Evolutionary conservation across 2,888 invertebrate species (phyloP).

Genomic region (Phyto melanocephala): DNA sequence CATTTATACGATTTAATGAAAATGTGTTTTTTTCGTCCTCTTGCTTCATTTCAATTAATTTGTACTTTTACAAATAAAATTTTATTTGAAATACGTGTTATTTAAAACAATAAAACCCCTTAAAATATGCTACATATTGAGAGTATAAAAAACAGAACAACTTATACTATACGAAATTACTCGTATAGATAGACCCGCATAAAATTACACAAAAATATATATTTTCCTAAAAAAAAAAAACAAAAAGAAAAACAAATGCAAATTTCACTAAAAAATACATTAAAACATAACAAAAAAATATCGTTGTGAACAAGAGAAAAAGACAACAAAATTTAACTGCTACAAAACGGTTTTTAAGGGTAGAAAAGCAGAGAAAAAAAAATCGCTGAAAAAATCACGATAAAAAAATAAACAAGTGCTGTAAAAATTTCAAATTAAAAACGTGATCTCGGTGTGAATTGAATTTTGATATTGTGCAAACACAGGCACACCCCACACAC

Average conservation of each 20-base stretch:
- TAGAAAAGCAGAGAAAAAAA: conserved; percentile 25
- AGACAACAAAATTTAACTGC: conserved; percentile 13
- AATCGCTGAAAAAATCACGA: conserved; percentile 64
- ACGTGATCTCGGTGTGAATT: conserved; percentile 77
- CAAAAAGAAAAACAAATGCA: conserved; percentile 30
- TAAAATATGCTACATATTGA: conserved; percentile 31
- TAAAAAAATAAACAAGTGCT: conserved; percentile 75
- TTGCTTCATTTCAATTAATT: conserved; percentile 58
- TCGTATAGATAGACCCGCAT: background rate
- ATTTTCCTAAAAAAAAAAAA: background rate
- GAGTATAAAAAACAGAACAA: conserved; percentile 8
- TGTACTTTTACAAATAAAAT: conserved; percentile 53
- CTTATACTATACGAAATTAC: conserved; percentile 19
- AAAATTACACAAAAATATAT: conserved; percentile 15
- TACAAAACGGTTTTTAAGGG: conserved; percentile 33
- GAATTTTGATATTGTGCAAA: conserved; percentile 68
- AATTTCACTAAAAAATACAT: conserved; percentile 28
- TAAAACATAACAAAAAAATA: conserved; percentile 24
- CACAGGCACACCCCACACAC: conserved; percentile 44
- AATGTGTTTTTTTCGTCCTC: background rate
- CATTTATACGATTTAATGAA: conserved; percentile 9
- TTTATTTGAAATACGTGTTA: conserved; percentile 57
- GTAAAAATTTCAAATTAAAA: conserved; percentile 78
- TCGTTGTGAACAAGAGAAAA: background rate
- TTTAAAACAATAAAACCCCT: conserved; percentile 43